These are phyloP conservation scores for Trissolcus brochymenae DNA, from an alignment of 2,888 invertebrate genomes.

Conservation along the genomic window DNA sequence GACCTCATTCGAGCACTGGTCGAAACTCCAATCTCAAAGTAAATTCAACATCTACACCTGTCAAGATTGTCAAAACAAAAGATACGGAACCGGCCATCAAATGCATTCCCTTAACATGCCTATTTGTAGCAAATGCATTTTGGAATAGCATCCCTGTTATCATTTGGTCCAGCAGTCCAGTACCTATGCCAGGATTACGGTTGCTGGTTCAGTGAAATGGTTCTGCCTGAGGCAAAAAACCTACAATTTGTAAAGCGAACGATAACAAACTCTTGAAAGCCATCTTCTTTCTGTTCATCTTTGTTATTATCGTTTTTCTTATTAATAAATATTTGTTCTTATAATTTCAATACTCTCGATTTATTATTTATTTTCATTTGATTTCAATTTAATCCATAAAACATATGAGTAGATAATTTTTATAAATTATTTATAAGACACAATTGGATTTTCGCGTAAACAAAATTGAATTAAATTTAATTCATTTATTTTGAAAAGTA, in stretches of 20 bases:
- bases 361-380: no score
- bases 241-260: background rate
- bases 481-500: background rate
- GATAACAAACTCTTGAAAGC: background rate
- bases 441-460: background rate
- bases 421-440: background rate
- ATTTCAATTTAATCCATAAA: no score
- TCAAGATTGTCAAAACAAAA: background rate
- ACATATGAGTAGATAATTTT: background rate
- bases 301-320: no score
- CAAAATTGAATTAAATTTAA: background rate
- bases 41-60: conserved; percentile 5
- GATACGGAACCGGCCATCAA: background rate
- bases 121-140: background rate
- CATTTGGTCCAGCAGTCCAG: conserved; percentile 10
- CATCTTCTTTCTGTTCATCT: no score
- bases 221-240: background rate
- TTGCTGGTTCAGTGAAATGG: conserved; percentile 6
- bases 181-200: conserved; percentile 8
- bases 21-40: background rate
- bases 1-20: background rate
- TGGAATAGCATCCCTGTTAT: conserved; percentile 5
- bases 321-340: no score
- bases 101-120: background rate
- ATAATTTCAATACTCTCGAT: no score